Evolutionary conservation across 2,113 vertebrate species (phyloP).

Genomic region (Orcinus orca): DNA sequence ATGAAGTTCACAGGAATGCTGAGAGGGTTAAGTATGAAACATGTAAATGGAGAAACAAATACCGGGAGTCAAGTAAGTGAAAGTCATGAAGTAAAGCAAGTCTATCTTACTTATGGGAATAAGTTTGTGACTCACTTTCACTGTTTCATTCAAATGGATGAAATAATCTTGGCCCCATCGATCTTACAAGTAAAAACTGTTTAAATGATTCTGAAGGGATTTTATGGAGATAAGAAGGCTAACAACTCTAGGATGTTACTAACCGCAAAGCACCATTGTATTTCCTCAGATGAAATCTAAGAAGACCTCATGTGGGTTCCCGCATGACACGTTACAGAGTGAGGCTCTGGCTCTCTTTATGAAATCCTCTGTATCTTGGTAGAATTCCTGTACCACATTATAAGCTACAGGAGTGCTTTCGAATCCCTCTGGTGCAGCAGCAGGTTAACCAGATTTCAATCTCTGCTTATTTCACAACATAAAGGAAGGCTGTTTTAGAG

Average conservation of each 20-base stretch:
- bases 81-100: neutral
- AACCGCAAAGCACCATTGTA: neutral
- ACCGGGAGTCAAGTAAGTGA: neutral
- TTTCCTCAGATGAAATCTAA: neutral
- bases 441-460: constrained; percentile 40
- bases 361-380: neutral
- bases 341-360: neutral
- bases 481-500: constrained; percentile 13
- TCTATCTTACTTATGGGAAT: neutral
- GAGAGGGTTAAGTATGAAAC: neutral
- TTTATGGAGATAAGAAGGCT: neutral
- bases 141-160: neutral
- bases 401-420: neutral
- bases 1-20: neutral
- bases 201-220: neutral
- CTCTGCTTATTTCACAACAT: neutral
- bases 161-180: neutral
- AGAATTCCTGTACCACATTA: neutral
- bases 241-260: neutral
- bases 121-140: neutral
- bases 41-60: neutral
- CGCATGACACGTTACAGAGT: neutral
- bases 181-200: neutral
- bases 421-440: neutral
- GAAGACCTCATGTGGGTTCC: neutral